Conservation (phyloP, 2,113 vertebrate species). For the Hippocampus comes region DNA sequence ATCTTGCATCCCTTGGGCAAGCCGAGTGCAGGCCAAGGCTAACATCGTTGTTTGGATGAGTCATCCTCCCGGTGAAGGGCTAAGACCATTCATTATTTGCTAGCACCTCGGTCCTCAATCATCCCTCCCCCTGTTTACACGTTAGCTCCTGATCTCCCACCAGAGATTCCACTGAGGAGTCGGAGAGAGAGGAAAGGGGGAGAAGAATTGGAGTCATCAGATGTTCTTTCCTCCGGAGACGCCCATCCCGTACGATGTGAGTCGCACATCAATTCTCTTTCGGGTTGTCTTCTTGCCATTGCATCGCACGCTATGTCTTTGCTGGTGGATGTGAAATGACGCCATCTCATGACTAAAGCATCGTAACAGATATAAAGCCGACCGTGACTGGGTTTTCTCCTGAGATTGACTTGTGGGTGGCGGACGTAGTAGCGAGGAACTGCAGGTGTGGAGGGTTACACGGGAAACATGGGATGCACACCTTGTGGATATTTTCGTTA, state of each 20-base stretch:
- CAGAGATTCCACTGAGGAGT: background rate
- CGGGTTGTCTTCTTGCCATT: background rate
- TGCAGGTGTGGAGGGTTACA: background rate
- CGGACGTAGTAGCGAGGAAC: background rate
- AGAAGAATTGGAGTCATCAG: background rate
- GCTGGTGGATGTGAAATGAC: background rate
- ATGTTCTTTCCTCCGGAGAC: background rate
- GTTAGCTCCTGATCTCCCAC: background rate
- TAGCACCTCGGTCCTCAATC: background rate
- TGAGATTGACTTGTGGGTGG: background rate
- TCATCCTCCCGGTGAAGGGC: conserved; percentile 36
- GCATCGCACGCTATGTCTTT: background rate
- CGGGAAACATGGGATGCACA: background rate
- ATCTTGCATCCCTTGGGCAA: conserved; percentile 34
- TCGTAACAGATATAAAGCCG: background rate
- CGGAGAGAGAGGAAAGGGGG: background rate
- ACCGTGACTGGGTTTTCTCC: background rate
- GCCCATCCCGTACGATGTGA: background rate
- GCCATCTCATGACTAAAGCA: background rate
- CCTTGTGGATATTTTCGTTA: background rate
- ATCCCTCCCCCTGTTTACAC: background rate
- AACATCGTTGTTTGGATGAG: conserved; percentile 27
- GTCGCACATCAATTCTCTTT: background rate
- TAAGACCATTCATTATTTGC: conserved; percentile 11
- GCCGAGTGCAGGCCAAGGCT: conserved; percentile 13